Evolutionary conservation across 2,797 vertebrate species (phyloP), one percentile per base, ranked within the genome.

Genomic region (Artibeus lituratus): DNA sequence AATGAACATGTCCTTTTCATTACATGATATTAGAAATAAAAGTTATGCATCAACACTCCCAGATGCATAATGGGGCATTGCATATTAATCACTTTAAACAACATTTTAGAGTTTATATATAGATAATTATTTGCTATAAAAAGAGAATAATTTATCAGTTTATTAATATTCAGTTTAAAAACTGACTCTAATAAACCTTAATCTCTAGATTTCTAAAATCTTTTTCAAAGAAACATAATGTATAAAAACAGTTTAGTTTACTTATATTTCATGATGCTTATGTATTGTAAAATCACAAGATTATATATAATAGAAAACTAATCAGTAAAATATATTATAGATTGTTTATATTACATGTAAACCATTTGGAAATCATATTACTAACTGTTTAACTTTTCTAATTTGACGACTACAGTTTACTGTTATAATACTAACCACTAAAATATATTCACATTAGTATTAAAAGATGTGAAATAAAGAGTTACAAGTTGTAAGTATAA

Each of bases 1-100:
- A 98, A 98, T 99, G 98, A 99, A 98, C 98, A 98, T 98, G 98
- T 99, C 99, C 98, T 99, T 98, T 98, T 98, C 98, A 98, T 98
- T 99, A 98, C 97, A 98, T 99, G 99, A 99, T 99, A 99, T 99
- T 98, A 97, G 99, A 99, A 99, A 99, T 99, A 99, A 99, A 99
- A 99, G 99, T 99, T 98, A 99, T 98, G 97, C 98, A 98, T 98
- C 98, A 99, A 98, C 97, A 99, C 98, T 99, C 98, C 98, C 98
- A 98, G 98, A 98, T 98, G 97, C 98, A 99, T 99, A 99, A 99
- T 99, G 98, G 98, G 95, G 99, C 98, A 99, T 99, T 99, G 98
- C 98, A 99, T 99, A 99, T 99, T 99, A 99, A 99, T 98, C 98
- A 98, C 98, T 98, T 98, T 98, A 99, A 99, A 98, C 99, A 99